Evolutionary conservation across 2,888 invertebrate species (phyloP), one percentile per base, ranked within the genome.

Genomic region (Eristalis arbustorum): DNA sequence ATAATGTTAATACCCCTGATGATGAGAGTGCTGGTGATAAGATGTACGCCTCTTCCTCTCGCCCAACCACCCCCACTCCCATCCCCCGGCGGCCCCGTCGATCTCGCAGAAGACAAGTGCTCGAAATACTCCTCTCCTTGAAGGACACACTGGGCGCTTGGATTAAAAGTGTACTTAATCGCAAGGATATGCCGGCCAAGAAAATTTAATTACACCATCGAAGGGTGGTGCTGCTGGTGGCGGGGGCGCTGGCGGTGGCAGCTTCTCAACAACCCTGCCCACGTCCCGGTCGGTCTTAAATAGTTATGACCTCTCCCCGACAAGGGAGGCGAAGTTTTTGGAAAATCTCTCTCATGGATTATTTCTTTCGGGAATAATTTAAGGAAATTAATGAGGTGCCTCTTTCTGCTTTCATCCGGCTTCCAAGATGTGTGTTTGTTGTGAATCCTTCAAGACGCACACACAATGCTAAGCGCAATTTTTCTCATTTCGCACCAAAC

Each of bases 91-190:
- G 18, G n/a, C 8, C 49, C 49, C 18, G 8, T n/a, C n/a, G 18
- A 49, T 18, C 49, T 18, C 18, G 2, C 2, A 18, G 18, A 49
- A 18, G 49, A 49, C 49, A 49, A 49, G 49, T 49, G 49, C 18
- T 49, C 18, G 49, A 18, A 49, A 49, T 49, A 18, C 49, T 18
- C 18, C 37, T 13, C 37, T 1, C 42, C 63, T 28, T 72, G 73
- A 85, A 85, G 80, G 84, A 85, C 85, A 82, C 56, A 63, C 69
- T 83, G 82, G 72, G 82, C 67, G 72, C 78, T 75, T 18, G 79
- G 87, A 87, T 87, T 87, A 83, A 87, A 87, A 87, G 83, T 87
- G 82, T 83, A 87, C 87, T 87, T 83, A 87, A 83, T 78, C 78
- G 72, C 67, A 75, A 75, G 82, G 78, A 87, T 87, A 82, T 78